Conservation (phyloP, 2,888 invertebrate genomes). For the Eristalis arbustorum region DNA sequence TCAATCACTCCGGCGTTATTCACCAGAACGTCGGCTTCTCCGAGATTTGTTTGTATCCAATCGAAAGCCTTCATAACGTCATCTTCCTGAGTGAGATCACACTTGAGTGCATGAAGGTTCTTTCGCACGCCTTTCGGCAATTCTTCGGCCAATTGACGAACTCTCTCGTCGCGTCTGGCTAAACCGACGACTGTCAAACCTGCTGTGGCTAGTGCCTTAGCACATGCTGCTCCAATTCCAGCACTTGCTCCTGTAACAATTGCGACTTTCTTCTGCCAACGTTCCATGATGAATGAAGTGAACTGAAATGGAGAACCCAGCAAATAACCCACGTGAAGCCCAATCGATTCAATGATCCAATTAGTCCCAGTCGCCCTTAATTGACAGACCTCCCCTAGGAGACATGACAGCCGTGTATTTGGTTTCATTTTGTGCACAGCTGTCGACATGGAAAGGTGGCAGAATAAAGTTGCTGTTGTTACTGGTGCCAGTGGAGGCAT, state of each 20-base stretch:
- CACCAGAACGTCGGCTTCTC: conserved; percentile 83
- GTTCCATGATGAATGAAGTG: conserved; percentile 80
- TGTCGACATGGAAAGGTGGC: conserved; percentile 82
- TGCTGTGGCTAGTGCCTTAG: conserved; percentile 79
- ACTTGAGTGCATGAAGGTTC: conserved; percentile 75
- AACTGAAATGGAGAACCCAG: neutral
- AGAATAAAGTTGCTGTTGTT: conserved; percentile 83
- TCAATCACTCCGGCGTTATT: conserved; percentile 83
- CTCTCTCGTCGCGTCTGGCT: conserved; percentile 81
- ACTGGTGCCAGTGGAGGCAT: conserved; percentile 85
- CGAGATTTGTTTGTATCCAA: conserved; percentile 81
- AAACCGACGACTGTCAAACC: conserved; percentile 83
- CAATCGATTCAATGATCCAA: conserved; percentile 56
- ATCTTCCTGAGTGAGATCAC: conserved; percentile 82
- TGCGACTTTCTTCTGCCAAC: conserved; percentile 84
- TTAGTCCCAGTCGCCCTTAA: conserved; percentile 31
- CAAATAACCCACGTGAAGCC: conserved; percentile 18
- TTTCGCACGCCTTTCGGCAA: conserved; percentile 71
- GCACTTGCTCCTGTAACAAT: conserved; percentile 85
- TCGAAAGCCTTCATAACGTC: conserved; percentile 82
- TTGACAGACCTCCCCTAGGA: neutral
- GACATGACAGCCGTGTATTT: neutral
- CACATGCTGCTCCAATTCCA: conserved; percentile 83
- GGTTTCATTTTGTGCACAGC: conserved; percentile 30
- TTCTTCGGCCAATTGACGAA: conserved; percentile 74